These are phyloP conservation scores for Acanthosepion esculentum DNA, from an alignment of 2,888 invertebrate genomes.

Conservation along the genomic window DNA sequence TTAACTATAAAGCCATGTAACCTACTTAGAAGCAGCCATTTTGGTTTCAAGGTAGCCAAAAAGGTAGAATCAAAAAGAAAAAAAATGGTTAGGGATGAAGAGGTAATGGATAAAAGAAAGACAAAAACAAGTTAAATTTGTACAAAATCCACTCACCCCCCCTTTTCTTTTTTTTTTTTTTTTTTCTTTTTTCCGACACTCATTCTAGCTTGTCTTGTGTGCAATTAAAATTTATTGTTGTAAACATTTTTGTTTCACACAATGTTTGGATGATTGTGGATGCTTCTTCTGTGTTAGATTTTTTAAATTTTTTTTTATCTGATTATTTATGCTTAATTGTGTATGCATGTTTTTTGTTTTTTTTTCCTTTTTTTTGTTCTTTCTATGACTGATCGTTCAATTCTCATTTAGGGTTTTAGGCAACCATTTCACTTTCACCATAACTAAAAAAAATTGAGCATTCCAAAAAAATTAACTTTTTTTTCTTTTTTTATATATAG, in stretches of 20 bases:
- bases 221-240: constrained; percentile 21
- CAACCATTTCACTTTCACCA: background rate
- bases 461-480: no score
- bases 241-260: constrained; percentile 17
- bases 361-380: no score
- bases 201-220: background rate
- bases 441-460: background rate
- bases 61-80: background rate
- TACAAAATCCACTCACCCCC: no score
- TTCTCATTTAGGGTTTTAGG: background rate
- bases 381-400: background rate
- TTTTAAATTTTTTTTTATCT: background rate
- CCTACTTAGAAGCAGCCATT: background rate
- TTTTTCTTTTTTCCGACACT: background rate
- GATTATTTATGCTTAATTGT: background rate
- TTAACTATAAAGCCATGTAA: constrained; percentile 11
- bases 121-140: background rate
- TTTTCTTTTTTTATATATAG: no score
- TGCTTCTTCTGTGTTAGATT: background rate
- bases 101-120: background rate
- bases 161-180: background rate
- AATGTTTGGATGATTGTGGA: background rate
- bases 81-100: background rate
- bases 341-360: no score
- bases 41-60: background rate